Base-by-base conservation (phyloP, 2,888 invertebrate genomes). In the Patella ulyssiponensis region DNA sequence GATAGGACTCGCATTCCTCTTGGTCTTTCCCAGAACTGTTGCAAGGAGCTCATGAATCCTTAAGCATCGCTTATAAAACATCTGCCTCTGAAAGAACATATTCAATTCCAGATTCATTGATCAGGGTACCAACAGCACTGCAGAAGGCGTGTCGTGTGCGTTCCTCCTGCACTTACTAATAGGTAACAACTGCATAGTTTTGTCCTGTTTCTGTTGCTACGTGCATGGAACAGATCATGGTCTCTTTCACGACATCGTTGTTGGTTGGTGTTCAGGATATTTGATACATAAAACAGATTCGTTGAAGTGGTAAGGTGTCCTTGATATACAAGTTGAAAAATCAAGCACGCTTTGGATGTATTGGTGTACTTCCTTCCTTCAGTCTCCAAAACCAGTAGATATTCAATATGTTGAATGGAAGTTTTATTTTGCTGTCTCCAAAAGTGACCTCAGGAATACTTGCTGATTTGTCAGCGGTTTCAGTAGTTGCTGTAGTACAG, bases 261-360 rank as follows among this genome's bases (percentile, higher is more conserved):
- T 73, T 79, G 14, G 77, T 79, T 72, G 78, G 79, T 1, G 79
- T 54, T 27, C 69, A 3, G 9, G 53, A 27, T 69, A 79, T 79
- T 27, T 77, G 79, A 51, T 79, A 75, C 77, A 79, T 75, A 72
- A 79, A 79, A 52, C 77, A 75, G n/a, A 79, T 79, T 71, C 44
- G 69, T 27, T 79, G 79, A 2, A 69, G 3, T 20, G 78, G 80
- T 20, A 79, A 56, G n/a, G 15, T 9, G 64, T 79, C 80, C 52
- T 71, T 17, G 52, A 79, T 69, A 53, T 56, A 71, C 51, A 70
- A 1, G 53, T 53, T 69, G 27, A 69, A 17, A 56, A 79, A 78
- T 71, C 74, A 77, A 54, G 74, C 70, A n/a, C n/a, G n/a, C n/a
- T n/a, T n/a, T n/a, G n/a, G n/a, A 69, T 69, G 73, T 1, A 79